Evolutionary conservation across 2,113 vertebrate genomes (phyloP).

Genomic region (Amia ocellicauda): DNA sequence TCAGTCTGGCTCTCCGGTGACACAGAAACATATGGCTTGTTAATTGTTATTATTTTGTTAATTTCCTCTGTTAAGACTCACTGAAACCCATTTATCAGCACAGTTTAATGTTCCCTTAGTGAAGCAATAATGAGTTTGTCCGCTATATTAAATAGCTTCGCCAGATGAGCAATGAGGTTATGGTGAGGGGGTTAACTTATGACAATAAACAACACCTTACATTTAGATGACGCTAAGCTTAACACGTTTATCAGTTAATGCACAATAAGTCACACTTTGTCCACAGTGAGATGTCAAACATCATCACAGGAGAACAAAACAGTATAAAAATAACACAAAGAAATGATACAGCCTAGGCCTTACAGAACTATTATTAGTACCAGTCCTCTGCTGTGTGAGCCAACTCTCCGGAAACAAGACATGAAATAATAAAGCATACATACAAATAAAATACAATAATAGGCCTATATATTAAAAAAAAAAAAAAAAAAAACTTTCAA

Average conservation of each 20-base stretch:
- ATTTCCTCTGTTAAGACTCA: background rate
- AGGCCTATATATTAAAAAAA: no score
- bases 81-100: constrained; percentile 9
- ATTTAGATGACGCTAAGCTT: constrained; percentile 9
- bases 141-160: constrained; percentile 22
- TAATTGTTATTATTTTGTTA: constrained; percentile 6
- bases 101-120: constrained; percentile 15
- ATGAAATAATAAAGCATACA: no score
- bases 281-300: no score
- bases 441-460: no score
- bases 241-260: constrained; percentile 22
- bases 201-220: constrained; percentile 33
- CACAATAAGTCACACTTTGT: constrained; percentile 18
- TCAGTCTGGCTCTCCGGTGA: background rate
- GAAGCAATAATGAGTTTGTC: constrained; percentile 10
- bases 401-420: no score
- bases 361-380: no score
- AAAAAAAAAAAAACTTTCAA: no score
- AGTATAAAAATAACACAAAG: no score
- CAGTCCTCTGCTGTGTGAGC: no score
- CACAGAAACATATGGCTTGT: background rate
- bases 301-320: no score
- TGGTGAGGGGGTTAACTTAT: constrained; percentile 19
- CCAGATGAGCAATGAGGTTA: constrained; percentile 26
- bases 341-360: no score